These are phyloP conservation scores for Antrozous pallidus DNA, from an alignment of 2,797 vertebrate genomes.

Conservation along the genomic window DNA sequence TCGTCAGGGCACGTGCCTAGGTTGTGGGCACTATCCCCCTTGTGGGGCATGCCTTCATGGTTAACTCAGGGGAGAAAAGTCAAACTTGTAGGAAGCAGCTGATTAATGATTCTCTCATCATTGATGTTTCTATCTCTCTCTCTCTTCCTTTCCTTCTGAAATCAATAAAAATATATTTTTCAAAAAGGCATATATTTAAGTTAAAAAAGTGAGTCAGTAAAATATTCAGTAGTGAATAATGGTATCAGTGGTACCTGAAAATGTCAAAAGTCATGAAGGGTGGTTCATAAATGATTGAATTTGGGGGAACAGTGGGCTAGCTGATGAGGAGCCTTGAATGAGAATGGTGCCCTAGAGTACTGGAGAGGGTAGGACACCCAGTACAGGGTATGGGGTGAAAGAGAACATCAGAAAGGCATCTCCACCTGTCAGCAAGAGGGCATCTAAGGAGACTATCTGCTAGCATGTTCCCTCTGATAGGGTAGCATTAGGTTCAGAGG, in stretches of 20 bases:
- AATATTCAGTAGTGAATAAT: neutral
- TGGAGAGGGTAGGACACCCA: neutral
- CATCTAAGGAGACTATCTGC: neutral
- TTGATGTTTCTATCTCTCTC: no score
- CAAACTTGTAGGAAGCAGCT: no score
- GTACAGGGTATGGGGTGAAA: no score
- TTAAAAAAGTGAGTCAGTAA: neutral
- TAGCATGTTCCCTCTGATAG: neutral
- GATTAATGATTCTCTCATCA: no score
- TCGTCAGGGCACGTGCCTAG: no score
- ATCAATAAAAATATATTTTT: no score
- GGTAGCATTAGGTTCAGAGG: neutral
- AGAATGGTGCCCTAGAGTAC: neutral
- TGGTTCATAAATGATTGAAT: neutral
- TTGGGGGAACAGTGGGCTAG: neutral
- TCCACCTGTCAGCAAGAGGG: no score
- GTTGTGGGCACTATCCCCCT: no score
- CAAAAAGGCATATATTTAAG: neutral
- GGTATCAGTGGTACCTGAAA: neutral
- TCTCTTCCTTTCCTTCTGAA: no score
- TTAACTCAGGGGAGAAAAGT: no score
- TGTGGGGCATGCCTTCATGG: no score
- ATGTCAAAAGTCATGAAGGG: neutral
- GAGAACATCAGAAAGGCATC: neutral
- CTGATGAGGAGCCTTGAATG: neutral